A percentile compares a stretch with the other conserved stretches of the same genome.
phyloP scores from a whole-genome alignment of 2,888 invertebrate genomes.

The Ametastegia equiseti region DNA sequence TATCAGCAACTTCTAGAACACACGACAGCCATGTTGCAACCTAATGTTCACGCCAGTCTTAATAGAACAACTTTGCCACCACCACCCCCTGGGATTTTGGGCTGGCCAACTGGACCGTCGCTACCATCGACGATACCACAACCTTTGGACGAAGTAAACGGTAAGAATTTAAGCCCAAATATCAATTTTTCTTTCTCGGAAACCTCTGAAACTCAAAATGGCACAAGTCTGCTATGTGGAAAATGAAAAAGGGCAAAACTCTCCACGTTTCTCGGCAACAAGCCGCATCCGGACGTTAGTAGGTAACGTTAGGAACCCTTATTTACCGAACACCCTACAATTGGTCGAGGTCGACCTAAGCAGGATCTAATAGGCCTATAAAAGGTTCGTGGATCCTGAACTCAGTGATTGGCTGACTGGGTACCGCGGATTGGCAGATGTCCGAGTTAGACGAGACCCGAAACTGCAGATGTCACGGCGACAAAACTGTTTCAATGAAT shows the following conservation, averaged over 20 bases:
- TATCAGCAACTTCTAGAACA: constrained; percentile 73
- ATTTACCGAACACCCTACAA: constrained; percentile 75
- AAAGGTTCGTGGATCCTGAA: constrained; percentile 67
- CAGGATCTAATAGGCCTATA: constrained; percentile 75
- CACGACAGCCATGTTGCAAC: constrained; percentile 71
- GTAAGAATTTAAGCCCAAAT: constrained; percentile 59
- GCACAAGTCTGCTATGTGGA: too few relatives aligned
- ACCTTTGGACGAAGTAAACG: constrained; percentile 71
- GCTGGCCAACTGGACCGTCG: constrained; percentile 63
- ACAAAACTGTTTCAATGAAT: constrained; percentile 66
- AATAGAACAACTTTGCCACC: constrained; percentile 67
- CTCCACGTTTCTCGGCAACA: neutral
- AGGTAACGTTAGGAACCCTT: constrained; percentile 62
- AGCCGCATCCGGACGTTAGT: neutral
- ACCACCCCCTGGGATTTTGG: constrained; percentile 63
- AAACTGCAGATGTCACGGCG: neutral
- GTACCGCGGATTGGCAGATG: constrained; percentile 45
- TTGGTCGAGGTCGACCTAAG: constrained; percentile 72
- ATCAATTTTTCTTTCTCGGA: too few relatives aligned
- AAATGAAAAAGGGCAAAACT: neutral
- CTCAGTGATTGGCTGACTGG: constrained; percentile 17
- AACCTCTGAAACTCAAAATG: too few relatives aligned
- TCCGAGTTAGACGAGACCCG: constrained; percentile 20
- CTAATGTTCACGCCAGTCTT: constrained; percentile 67
- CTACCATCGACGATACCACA: constrained; percentile 67